Base-by-base conservation (phyloP, 2,113 vertebrate species). In the Lates calcarifer region DNA sequence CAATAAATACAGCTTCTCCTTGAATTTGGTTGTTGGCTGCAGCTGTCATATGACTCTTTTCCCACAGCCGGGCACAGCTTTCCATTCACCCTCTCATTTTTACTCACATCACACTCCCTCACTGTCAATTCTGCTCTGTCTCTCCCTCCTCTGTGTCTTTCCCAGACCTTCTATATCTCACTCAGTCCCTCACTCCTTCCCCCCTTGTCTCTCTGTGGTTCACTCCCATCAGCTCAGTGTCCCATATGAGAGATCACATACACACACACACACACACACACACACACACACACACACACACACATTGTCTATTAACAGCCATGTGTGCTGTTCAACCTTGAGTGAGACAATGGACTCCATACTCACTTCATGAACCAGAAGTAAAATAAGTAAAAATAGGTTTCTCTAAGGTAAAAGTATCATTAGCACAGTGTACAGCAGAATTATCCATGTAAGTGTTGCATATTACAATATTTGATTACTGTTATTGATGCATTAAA, bases 11-110 rank as follows among this genome's bases (percentile, higher is more conserved):
- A 6, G 56, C 63, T 13, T 84, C 53, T 63, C 37, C 29, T 60
- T 47, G 67, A 82, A 51, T 82, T 65, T 67, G 45, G 6, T 35
- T 22, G n/a, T n/a, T 57, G 78, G 68, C 69, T 74, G 60, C 37
- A 35, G 47, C 12, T 47, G 75, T 83, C 75, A 88, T 13, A 9
- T 72, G 84, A 88, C 63, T 79, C 60, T 71, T 74, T 87, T 82
- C 86, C 83, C 89, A 88, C 77, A 82, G 62, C 20, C 1, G 17
- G 75, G 69, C 72, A 73, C 12, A 7, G 3, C 63, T 77, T 64
- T 71, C 20, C 14, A 43, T 70, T 88, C 35, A 31, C 53, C 24
- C 57, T 81, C 80, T 78, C 55, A 70, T 74, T 84, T 86, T 55
- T 12, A 71, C 80, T 77, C 60, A 49, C 69, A 71, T 87, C 77